phyloP scores from a whole-genome alignment of 2,888 invertebrate genomes.

The Morpho deidamia region DNA sequence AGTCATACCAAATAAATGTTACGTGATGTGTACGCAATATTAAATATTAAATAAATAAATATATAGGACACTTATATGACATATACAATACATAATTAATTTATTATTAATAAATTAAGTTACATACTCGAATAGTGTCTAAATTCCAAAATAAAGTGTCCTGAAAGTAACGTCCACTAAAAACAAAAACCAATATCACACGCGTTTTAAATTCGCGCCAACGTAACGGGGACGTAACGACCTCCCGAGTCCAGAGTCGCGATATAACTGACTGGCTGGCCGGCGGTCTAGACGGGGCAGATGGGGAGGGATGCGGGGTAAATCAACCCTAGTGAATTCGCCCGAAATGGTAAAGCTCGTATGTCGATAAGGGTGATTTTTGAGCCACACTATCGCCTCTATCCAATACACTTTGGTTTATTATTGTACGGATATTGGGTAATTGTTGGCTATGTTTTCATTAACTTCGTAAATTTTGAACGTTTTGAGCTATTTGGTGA shows the following conservation, averaged over 20 bases:
- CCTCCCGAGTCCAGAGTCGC: conserved; percentile 39
- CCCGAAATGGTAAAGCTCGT: conserved; percentile 48
- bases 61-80: too few relatives aligned
- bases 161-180: neutral
- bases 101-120: too few relatives aligned
- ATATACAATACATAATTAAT: too few relatives aligned
- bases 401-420: conserved; percentile 11
- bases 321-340: conserved; percentile 58
- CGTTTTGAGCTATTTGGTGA: conserved; percentile 11
- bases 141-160: neutral
- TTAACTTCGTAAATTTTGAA: conserved; percentile 17
- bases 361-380: conserved; percentile 45
- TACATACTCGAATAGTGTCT: too few relatives aligned
- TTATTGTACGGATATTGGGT: conserved; percentile 10
- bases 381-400: conserved; percentile 30
- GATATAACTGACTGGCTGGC: conserved; percentile 51
- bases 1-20: too few relatives aligned
- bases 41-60: too few relatives aligned
- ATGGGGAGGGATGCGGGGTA: conserved; percentile 36
- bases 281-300: conserved; percentile 61
- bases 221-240: conserved; percentile 31
- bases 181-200: conserved; percentile 9
- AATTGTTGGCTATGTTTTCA: conserved; percentile 21
- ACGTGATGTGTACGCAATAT: too few relatives aligned
- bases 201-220: conserved; percentile 56